Conservation (phyloP, 1,140 invertebrate genomes). For the Leptoteleia sp. region DNA sequence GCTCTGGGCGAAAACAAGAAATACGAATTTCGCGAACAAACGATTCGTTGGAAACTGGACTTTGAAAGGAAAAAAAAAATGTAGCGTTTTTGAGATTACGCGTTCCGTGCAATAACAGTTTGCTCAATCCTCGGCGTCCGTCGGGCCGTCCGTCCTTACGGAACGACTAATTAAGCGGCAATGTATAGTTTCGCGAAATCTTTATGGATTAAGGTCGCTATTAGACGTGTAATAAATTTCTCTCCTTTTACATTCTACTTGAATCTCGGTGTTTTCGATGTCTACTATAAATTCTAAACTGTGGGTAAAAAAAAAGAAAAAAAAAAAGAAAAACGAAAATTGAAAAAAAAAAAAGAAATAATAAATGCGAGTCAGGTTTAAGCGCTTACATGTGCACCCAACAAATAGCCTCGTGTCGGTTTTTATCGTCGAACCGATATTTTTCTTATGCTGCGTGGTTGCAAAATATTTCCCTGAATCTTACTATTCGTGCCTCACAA, state of each 20-base stretch:
- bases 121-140: slow-evolving; percentile 80
- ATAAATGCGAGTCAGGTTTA: slow-evolving; percentile 7
- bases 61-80: too few species aligned
- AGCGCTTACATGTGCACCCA: not conserved
- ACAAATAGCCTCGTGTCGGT: slow-evolving; percentile 55
- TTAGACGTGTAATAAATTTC: slow-evolving; percentile 67
- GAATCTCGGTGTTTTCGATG: slow-evolving; percentile 79
- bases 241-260: slow-evolving; percentile 76
- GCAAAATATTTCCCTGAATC: slow-evolving; percentile 66
- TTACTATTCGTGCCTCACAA: slow-evolving; percentile 44
- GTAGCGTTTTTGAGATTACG: slow-evolving; percentile 73
- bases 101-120: slow-evolving; percentile 78
- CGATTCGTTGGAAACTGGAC: too few species aligned
- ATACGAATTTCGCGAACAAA: too few species aligned
- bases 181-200: slow-evolving; percentile 59
- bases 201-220: slow-evolving; percentile 64
- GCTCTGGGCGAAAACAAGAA: too few species aligned
- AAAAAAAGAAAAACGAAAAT: slow-evolving; percentile 14
- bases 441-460: slow-evolving; percentile 71
- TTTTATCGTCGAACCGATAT: slow-evolving; percentile 57
- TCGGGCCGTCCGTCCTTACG: slow-evolving; percentile 78
- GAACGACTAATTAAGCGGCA: slow-evolving; percentile 73
- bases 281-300: slow-evolving; percentile 76
- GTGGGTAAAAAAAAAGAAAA: slow-evolving; percentile 27
- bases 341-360: slow-evolving; percentile 37